Evolutionary conservation across 2,113 vertebrate species (phyloP).

Genomic region (Chaetura pelagica): DNA sequence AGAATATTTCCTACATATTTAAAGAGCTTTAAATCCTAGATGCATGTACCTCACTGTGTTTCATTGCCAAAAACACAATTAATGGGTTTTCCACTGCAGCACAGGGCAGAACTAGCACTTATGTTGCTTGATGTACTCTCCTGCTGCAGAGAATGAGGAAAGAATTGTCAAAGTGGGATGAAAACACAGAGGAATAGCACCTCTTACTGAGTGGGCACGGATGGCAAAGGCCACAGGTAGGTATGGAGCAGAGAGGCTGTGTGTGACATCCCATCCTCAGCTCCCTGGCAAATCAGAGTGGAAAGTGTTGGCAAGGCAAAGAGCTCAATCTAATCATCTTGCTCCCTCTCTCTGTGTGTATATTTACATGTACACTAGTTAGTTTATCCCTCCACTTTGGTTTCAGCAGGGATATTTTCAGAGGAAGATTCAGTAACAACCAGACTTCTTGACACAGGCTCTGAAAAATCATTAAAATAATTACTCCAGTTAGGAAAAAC

Average conservation of each 20-base stretch:
- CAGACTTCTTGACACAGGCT: background rate
- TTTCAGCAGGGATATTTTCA: background rate
- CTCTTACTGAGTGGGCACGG: background rate
- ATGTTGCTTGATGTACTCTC: background rate
- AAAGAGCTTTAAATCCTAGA: constrained; percentile 35
- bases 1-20: constrained; percentile 34
- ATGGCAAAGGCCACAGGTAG: background rate
- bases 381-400: background rate
- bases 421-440: background rate
- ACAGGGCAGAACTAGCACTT: background rate
- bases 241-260: background rate
- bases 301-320: background rate
- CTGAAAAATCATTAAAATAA: background rate
- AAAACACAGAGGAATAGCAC: background rate
- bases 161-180: background rate
- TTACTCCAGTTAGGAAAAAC: background rate
- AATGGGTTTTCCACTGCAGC: constrained; percentile 37
- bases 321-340: background rate
- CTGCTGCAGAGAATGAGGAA: background rate
- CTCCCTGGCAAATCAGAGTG: background rate
- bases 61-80: constrained; percentile 55
- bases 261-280: background rate
- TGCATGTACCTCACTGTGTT: background rate
- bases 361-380: background rate
- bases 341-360: background rate